These are phyloP conservation scores for Butastur rufipennis DNA, from an alignment of 2,113 vertebrate genomes.

Conservation along the genomic window DNA sequence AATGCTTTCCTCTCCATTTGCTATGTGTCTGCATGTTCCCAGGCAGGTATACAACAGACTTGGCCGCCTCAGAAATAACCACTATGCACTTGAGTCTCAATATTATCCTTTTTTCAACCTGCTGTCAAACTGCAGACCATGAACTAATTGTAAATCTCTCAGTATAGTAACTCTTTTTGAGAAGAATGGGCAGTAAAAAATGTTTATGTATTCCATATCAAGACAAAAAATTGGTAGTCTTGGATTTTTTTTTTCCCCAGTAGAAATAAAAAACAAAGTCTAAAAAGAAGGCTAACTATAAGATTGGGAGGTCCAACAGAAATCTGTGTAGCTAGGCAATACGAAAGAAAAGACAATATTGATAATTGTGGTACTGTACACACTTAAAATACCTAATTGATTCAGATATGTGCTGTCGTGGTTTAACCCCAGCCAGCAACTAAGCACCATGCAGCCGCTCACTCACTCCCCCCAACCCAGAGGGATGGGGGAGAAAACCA, in stretches of 20 bases:
- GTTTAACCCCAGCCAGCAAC: too few relatives aligned
- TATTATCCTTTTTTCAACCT: not conserved
- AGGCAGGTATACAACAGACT: not conserved
- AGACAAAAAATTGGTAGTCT: not conserved
- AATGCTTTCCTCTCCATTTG: not conserved
- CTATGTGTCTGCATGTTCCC: not conserved
- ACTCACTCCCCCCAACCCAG: too few relatives aligned
- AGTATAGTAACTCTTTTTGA: not conserved
- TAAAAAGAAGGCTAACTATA: not conserved
- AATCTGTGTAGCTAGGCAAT: not conserved
- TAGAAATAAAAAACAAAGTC: not conserved
- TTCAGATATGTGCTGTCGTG: too few relatives aligned
- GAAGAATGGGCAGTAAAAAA: not conserved
- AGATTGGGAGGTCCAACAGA: not conserved
- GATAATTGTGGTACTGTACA: not conserved
- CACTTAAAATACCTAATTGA: not conserved
- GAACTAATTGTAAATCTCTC: not conserved
- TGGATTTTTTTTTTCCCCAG: fast-evolving
- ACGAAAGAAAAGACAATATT: not conserved
- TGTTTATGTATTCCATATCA: fast-evolving
- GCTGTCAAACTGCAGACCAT: not conserved
- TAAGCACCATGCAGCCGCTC: too few relatives aligned
- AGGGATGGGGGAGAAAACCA: too few relatives aligned
- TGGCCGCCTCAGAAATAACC: not conserved
- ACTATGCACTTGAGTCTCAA: not conserved